A percentile compares a stretch with the other conserved stretches of the same genome.
Conservation (phyloP, 2,797 vertebrate species). For the Malurus splendens region DNA sequence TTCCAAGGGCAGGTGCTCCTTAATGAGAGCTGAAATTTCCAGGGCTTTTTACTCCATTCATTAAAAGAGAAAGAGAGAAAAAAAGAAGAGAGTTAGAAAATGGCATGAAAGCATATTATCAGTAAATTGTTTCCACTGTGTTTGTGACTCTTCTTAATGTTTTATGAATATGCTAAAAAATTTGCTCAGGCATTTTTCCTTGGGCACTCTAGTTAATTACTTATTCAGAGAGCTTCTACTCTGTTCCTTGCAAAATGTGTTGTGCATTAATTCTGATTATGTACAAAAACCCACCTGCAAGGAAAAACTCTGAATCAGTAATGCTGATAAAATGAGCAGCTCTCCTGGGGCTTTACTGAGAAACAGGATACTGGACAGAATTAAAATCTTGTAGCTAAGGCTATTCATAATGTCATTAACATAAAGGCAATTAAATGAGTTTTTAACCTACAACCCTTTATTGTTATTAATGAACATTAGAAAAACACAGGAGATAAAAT, state of each 20-base stretch:
- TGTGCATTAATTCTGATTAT: conserved; percentile 97
- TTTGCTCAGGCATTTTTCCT: conserved; percentile 74
- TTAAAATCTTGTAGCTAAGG: conserved; percentile 87
- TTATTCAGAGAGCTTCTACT: conserved; percentile 86
- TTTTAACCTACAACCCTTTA: conserved; percentile 99
- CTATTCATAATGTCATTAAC: conserved; percentile 99
- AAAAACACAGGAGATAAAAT: conserved; percentile 89
- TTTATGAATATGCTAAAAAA: conserved; percentile 80
- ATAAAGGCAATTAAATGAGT: conserved; percentile 99
- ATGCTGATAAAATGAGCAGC: conserved; percentile 93
- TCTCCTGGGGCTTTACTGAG: conserved; percentile 85
- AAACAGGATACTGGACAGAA: conserved; percentile 93
- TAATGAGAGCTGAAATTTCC: conserved; percentile 40
- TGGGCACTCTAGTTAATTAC: conserved; percentile 91
- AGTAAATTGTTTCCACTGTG: conserved; percentile 75
- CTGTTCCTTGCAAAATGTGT: conserved; percentile 86
- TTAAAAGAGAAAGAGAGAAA: conserved; percentile 20
- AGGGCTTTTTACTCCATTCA: conserved; percentile 23
- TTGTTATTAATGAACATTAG: conserved; percentile 98
- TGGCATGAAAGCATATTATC: conserved; percentile 71
- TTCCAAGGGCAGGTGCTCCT: conserved; percentile 58
- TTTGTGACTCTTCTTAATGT: conserved; percentile 79
- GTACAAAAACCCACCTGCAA: conserved; percentile 87
- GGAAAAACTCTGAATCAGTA: conserved; percentile 85
- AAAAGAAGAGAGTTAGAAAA: conserved; percentile 54